These are phyloP conservation scores for Chironomus tepperi DNA, from an alignment of 1,140 invertebrate genomes.

Conservation along the genomic window DNA sequence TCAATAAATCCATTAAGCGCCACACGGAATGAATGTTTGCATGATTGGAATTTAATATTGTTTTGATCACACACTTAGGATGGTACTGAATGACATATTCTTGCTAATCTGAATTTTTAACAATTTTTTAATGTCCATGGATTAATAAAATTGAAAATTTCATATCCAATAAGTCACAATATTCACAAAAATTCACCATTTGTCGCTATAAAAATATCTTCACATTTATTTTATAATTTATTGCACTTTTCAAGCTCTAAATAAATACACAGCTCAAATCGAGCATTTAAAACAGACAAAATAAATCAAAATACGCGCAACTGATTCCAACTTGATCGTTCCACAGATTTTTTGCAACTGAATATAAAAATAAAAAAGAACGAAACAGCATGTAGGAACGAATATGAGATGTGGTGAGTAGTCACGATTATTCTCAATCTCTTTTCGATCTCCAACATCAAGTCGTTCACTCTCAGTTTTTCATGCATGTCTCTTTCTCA, in stretches of 20 bases:
- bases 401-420: neutral
- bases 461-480: neutral
- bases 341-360: neutral
- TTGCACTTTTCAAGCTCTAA: neutral
- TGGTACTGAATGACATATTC: no score
- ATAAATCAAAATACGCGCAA: neutral
- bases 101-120: no score
- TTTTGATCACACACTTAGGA: no score
- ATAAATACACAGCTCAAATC: neutral
- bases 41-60: no score
- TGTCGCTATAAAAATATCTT: neutral
- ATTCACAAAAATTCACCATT: neutral
- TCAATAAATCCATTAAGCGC: neutral
- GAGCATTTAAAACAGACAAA: neutral
- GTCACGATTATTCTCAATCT: neutral
- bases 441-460: neutral
- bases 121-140: no score
- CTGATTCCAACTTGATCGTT: neutral
- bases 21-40: neutral
- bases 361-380: neutral
- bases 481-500: neutral
- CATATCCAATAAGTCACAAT: neutral
- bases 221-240: neutral
- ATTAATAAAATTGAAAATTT: neutral
- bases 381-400: no score